Conservation (phyloP, 2,797 vertebrate genomes). For the Melanotaenia trifasciata region DNA sequence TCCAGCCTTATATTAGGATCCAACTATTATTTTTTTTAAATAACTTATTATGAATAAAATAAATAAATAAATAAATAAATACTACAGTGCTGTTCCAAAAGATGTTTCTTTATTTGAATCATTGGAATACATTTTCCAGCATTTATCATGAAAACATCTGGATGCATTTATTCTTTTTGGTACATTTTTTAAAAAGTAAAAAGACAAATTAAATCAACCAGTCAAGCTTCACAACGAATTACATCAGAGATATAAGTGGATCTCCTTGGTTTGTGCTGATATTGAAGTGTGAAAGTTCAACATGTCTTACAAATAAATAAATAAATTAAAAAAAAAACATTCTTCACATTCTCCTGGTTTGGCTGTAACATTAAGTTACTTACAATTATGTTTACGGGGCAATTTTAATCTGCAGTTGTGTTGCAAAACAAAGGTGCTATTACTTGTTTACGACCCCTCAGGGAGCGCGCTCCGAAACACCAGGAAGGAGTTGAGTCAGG, state of each 20-base stretch:
- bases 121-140: slow-evolving; percentile 46
- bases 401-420: background rate
- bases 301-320: slow-evolving; percentile 41
- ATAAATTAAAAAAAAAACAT: background rate
- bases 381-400: background rate
- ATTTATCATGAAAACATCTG: slow-evolving; percentile 54
- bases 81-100: slow-evolving; percentile 50
- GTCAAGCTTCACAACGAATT: slow-evolving; percentile 53
- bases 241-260: slow-evolving; percentile 21
- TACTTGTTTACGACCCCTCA: slow-evolving; percentile 1
- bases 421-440: slow-evolving; percentile 12
- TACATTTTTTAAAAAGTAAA: slow-evolving; percentile 66
- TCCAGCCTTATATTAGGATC: too few relatives aligned
- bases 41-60: background rate
- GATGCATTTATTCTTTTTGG: slow-evolving; percentile 21
- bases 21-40: too few relatives aligned
- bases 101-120: slow-evolving; percentile 64
- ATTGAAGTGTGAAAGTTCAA: slow-evolving; percentile 43
- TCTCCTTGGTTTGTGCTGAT: slow-evolving; percentile 73
- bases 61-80: slow-evolving; percentile 2
- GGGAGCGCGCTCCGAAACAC: slow-evolving; percentile 16
- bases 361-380: slow-evolving; percentile 15
- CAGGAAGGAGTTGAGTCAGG: slow-evolving; percentile 30
- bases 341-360: background rate
- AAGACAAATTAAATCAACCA: slow-evolving; percentile 45